A percentile compares a stretch with the other conserved stretches of the same genome.
Conservation (phyloP, 92 coral and sea anemone species). For the Chrysogorgia sp. region DNA sequence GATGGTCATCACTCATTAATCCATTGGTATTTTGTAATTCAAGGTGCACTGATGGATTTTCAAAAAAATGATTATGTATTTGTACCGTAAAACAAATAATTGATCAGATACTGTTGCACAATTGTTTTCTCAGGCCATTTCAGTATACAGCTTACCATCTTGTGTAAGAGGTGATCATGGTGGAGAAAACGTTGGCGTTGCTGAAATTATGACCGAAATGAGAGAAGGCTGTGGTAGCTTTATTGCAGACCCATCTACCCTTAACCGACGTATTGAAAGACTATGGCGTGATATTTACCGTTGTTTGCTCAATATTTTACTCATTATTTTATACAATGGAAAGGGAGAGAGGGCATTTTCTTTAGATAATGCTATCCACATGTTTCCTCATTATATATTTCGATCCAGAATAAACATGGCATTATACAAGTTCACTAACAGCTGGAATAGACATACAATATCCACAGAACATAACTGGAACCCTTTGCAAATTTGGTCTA, state of each 20-base stretch:
- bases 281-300: slow-evolving; percentile 68
- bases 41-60: slow-evolving; percentile 55
- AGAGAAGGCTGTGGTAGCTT: slow-evolving; percentile 56
- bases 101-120: slow-evolving; percentile 40
- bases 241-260: slow-evolving; percentile 59
- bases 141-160: slow-evolving; percentile 51
- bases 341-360: slow-evolving; percentile 37
- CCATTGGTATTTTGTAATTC: slow-evolving; percentile 54
- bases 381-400: slow-evolving; percentile 56
- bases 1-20: slow-evolving; percentile 59
- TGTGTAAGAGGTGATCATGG: slow-evolving; percentile 63
- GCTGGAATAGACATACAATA: slow-evolving; percentile 52
- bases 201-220: slow-evolving; percentile 60
- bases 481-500: slow-evolving; percentile 54
- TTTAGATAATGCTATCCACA: slow-evolving; percentile 52
- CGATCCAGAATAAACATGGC: slow-evolving; percentile 49
- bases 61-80: slow-evolving; percentile 44
- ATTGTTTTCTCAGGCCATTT: slow-evolving; percentile 31
- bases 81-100: slow-evolving; percentile 51
- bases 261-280: slow-evolving; percentile 51
- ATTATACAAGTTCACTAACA: slow-evolving; percentile 26
- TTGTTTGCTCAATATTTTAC: slow-evolving; percentile 56
- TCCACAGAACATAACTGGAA: slow-evolving; percentile 63
- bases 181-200: slow-evolving; percentile 58
- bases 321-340: slow-evolving; percentile 61